phyloP scores from a whole-genome alignment of 2,888 invertebrate genomes.

The Oegoconia quadripuncta region DNA sequence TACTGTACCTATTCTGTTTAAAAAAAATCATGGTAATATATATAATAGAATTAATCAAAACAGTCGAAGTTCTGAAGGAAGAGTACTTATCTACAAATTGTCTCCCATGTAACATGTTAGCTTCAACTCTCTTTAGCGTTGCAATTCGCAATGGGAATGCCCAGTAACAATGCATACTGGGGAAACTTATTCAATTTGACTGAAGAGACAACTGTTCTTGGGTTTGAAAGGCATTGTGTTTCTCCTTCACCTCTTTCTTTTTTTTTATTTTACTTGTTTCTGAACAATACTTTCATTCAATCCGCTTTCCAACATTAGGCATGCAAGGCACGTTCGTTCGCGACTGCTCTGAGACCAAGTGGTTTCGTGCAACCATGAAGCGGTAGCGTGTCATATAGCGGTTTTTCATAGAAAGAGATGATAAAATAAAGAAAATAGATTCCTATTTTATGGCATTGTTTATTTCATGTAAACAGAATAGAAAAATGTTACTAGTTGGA shows the following conservation, averaged over 20 bases:
- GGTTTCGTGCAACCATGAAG: conserved; percentile 30
- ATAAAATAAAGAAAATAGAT: too few species aligned
- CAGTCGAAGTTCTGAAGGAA: not conserved
- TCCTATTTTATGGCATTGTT: too few species aligned
- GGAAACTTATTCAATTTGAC: conserved; percentile 73
- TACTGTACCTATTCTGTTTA: too few species aligned
- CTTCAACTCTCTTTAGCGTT: conserved; percentile 32
- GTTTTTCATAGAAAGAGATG: not conserved
- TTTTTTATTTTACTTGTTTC: conserved; percentile 55
- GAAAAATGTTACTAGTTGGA: too few species aligned
- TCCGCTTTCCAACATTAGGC: conserved; percentile 55
- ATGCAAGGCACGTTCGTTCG: conserved; percentile 65
- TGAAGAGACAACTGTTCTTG: conserved; percentile 65
- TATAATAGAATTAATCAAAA: not conserved
- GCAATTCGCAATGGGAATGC: conserved; percentile 42
- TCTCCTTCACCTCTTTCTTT: conserved; percentile 45
- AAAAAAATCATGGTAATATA: too few species aligned
- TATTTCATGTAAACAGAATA: too few species aligned
- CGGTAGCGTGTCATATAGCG: conserved; percentile 23
- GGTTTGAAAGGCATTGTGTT: conserved; percentile 62
- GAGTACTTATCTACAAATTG: not conserved
- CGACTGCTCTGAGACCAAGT: conserved; percentile 48
- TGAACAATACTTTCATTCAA: conserved; percentile 72
- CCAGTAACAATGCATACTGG: conserved; percentile 58
- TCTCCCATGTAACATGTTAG: conserved; percentile 36